Evolutionary conservation across 2,113 vertebrate species (phyloP).

Genomic region (Ochotona princeps): DNA sequence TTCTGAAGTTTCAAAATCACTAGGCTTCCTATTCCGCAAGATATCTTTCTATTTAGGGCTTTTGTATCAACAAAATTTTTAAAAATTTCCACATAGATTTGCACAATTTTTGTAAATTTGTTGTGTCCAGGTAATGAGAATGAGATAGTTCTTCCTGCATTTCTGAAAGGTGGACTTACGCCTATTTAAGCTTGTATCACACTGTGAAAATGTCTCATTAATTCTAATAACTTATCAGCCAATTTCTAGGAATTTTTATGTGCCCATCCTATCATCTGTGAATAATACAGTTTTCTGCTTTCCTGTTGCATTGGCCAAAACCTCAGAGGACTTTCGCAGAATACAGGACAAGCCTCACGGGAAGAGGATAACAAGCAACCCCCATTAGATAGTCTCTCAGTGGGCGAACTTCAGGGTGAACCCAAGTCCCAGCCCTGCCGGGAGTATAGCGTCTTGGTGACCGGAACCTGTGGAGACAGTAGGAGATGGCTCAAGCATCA

Average conservation of each 20-base stretch:
- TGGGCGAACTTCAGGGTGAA: no score
- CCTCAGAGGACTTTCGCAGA: constrained; percentile 13
- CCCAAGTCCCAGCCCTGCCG: no score
- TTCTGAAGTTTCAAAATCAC: constrained; percentile 12
- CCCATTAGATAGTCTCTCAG: not conserved
- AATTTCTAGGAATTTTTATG: constrained; percentile 36
- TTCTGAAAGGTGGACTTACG: constrained; percentile 31
- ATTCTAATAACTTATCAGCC: constrained; percentile 17
- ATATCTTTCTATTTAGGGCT: not conserved
- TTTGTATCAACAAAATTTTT: not conserved
- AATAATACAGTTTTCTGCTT: constrained; percentile 17
- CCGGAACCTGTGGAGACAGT: no score
- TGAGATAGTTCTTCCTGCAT: not conserved
- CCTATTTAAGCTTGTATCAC: not conserved
- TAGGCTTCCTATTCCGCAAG: constrained; percentile 6
- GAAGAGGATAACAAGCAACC: not conserved
- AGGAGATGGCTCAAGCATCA: no score
- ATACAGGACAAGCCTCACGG: not conserved
- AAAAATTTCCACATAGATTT: not conserved
- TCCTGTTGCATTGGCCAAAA: constrained; percentile 29
- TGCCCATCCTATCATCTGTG: not conserved
- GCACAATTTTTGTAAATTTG: not conserved
- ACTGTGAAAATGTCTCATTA: constrained; percentile 20
- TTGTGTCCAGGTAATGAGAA: not conserved
- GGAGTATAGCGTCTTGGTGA: no score